A percentile compares a stretch with the other conserved stretches of the same genome.
Conservation (phyloP, 2,113 vertebrate species). For the Rhagologus leucostigma region DNA sequence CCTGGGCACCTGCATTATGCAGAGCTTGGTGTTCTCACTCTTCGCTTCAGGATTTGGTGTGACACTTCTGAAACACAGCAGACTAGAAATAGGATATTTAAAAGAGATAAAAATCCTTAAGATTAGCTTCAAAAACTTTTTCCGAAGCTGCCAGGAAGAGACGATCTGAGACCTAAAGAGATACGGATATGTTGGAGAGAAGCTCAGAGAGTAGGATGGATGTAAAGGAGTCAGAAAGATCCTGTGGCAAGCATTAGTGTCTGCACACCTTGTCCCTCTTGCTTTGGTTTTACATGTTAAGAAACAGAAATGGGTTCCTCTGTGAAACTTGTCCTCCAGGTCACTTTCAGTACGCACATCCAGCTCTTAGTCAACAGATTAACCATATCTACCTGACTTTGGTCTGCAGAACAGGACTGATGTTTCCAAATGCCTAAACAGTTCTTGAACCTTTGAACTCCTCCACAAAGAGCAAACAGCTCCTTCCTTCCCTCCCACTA, state of each 20-base stretch:
- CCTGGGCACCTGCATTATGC: constrained; percentile 40
- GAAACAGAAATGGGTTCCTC: neutral
- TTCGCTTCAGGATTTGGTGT: constrained; percentile 15
- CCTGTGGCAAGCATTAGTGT: neutral
- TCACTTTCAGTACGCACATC: neutral
- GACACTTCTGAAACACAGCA: constrained; percentile 9
- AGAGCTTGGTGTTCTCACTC: constrained; percentile 27
- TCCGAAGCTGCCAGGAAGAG: neutral
- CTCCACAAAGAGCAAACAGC: neutral
- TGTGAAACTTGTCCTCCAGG: neutral
- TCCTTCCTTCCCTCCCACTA: neutral
- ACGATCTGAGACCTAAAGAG: neutral
- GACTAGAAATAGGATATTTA: neutral
- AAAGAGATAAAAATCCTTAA: neutral
- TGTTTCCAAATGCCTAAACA: neutral
- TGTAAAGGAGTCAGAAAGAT: neutral
- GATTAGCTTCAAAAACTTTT: neutral
- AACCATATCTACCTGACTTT: neutral
- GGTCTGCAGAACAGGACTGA: neutral
- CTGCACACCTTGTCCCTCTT: neutral
- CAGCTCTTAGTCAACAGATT: neutral
- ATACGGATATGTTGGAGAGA: neutral
- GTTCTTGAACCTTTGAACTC: neutral
- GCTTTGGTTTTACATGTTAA: neutral
- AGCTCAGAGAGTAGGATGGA: neutral